phyloP scores from a whole-genome alignment of 2,888 invertebrate genomes.

The Mythimna impura region DNA sequence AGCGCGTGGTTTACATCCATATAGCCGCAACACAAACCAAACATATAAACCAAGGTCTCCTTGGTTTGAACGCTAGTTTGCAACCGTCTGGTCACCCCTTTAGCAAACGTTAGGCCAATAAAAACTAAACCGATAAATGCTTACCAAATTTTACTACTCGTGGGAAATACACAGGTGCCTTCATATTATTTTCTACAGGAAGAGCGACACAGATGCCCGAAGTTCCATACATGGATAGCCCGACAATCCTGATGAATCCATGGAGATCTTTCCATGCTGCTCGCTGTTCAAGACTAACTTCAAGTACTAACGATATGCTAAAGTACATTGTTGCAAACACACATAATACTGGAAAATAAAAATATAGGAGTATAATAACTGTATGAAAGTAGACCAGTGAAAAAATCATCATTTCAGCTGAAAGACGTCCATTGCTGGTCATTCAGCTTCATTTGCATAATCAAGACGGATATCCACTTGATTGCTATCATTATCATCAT shows the following conservation, averaged over 20 bases:
- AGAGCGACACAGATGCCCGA: constrained; percentile 40
- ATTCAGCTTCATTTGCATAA: too few relatives aligned
- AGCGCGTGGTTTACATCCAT: too few relatives aligned
- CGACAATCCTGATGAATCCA: constrained; percentile 41
- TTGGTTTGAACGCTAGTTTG: too few relatives aligned
- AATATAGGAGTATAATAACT: not conserved
- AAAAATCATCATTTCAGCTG: not conserved
- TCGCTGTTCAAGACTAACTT: constrained; percentile 5
- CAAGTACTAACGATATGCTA: constrained; percentile 28
- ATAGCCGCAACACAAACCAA: too few relatives aligned
- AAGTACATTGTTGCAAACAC: constrained; percentile 58
- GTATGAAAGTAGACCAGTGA: too few relatives aligned
- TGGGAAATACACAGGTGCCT: constrained; percentile 22
- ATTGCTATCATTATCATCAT: too few relatives aligned
- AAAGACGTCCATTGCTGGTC: too few relatives aligned
- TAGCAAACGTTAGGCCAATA: too few relatives aligned
- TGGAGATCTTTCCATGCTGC: constrained; percentile 38
- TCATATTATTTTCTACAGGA: constrained; percentile 53
- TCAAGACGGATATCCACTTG: too few relatives aligned
- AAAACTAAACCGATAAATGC: not conserved
- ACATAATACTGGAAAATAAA: constrained; percentile 52
- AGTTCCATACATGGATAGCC: constrained; percentile 31
- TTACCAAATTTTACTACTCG: constrained; percentile 30
- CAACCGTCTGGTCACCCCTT: too few relatives aligned
- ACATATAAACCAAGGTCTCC: too few relatives aligned